Evolutionary conservation across 2,888 invertebrate genomes (phyloP), one percentile per base, ranked within the genome.

Genomic region (Papilio gigon): DNA sequence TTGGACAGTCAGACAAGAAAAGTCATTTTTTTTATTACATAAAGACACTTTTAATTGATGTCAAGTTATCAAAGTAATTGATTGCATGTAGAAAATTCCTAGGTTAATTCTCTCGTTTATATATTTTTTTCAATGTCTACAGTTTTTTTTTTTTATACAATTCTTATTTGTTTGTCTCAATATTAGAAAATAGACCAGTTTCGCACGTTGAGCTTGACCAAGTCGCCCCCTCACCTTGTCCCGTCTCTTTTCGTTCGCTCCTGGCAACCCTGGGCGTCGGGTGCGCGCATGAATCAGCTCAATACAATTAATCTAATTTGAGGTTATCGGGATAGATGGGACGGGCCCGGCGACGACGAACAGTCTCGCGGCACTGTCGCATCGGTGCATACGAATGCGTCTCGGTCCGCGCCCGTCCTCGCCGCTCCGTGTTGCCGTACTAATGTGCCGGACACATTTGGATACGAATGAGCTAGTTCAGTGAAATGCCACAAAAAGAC

Each of bases 291-390:
- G 91, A 92, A 89, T 91, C 92, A 92, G 84, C 88, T 81, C 83
- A 87, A 85, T 90, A 89, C 89, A 88, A 91, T 92, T 88, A 91
- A 90, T 92, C 91, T 91, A 91, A 91, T 90, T 90, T 90, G 88
- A 84, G 90, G 87, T 88, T 89, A 89, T 89, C 87, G 89, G 85
- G 86, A 85, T 88, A 88, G 81, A 84, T 80, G 82, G 85, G 83
- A 80, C 83, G 82, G 83, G 86, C 78, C 78, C 79, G 63, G 44
- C 62, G 88, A 77, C 90, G 91, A 81, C 91, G 89, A 84, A 86
- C 90, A 89, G 91, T 92, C 91, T 90, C 89, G 89, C 83, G 78
- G 77, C 68, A 75, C 79, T 78, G 83, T 82, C 87, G 88, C 87
- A 83, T 81, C 77, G 75, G 68, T 81, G 80, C 82, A 81, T 74